These are phyloP conservation scores for Trichechus manatus DNA, from an alignment of 2,113 vertebrate species.

Conservation along the genomic window DNA sequence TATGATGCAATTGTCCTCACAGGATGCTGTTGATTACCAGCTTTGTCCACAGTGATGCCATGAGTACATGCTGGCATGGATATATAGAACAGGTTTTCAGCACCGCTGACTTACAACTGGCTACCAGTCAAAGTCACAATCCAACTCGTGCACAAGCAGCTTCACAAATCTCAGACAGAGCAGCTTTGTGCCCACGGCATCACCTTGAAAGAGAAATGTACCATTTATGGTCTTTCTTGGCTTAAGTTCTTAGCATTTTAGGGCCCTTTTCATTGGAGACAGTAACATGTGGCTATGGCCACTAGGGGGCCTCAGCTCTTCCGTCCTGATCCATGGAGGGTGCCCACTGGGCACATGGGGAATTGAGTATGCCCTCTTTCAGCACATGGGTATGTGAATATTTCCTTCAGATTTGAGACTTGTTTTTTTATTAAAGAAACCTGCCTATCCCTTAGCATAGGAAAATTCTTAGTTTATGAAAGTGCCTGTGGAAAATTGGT, in stretches of 20 bases:
- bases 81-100: slow-evolving; percentile 55
- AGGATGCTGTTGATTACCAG: slow-evolving; percentile 36
- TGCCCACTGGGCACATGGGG: background rate
- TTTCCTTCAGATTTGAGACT: slow-evolving; percentile 24
- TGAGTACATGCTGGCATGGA: background rate
- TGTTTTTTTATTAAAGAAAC: slow-evolving; percentile 55
- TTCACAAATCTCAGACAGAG: slow-evolving; percentile 76
- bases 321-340: background rate
- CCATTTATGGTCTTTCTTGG: slow-evolving; percentile 68
- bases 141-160: slow-evolving; percentile 45
- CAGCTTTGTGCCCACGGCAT: slow-evolving; percentile 53
- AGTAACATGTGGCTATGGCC: background rate
- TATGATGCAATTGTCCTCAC: slow-evolving; percentile 62
- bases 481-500: slow-evolving; percentile 66
- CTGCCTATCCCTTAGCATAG: background rate
- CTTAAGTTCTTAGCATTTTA: slow-evolving; percentile 51
- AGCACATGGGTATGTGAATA: background rate
- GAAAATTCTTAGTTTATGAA: slow-evolving; percentile 68
- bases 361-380: background rate
- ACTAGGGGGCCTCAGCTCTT: slow-evolving; percentile 45
- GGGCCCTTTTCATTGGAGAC: slow-evolving; percentile 48
- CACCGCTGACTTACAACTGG: slow-evolving; percentile 17
- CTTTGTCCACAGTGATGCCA: slow-evolving; percentile 48
- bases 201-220: slow-evolving; percentile 57
- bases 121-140: slow-evolving; percentile 64